phyloP scores from a whole-genome alignment of 2,797 vertebrate genomes.

The Triplophysa bombifrons region DNA sequence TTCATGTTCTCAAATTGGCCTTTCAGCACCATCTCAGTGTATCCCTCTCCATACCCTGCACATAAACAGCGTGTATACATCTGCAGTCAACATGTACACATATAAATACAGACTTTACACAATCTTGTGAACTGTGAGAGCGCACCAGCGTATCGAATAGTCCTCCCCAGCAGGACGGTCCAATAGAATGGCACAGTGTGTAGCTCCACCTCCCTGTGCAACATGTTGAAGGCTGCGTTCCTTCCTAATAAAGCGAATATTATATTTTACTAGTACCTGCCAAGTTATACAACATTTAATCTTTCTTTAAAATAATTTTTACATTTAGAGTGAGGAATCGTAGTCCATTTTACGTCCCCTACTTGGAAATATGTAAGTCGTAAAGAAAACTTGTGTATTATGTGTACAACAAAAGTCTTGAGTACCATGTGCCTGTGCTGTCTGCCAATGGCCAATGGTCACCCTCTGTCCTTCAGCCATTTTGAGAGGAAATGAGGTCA shows the following conservation, averaged over 20 bases:
- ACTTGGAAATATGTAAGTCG: too few species aligned
- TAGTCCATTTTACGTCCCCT: neutral
- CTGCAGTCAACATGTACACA: neutral
- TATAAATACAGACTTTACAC: neutral
- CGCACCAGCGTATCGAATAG: constrained; percentile 82
- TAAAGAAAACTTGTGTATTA: too few species aligned
- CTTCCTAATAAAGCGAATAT: constrained; percentile 69
- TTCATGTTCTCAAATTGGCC: constrained; percentile 76
- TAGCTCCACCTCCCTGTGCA: constrained; percentile 69
- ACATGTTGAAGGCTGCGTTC: constrained; percentile 82
- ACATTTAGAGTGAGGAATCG: neutral
- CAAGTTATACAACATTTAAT: neutral
- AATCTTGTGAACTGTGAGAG: neutral
- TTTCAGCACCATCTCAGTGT: constrained; percentile 81
- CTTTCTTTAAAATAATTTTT: neutral
- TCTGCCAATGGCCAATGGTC: constrained; percentile 83
- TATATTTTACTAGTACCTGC: neutral
- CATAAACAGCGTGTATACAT: neutral
- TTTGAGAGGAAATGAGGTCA: constrained; percentile 78
- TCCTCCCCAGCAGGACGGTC: constrained; percentile 81
- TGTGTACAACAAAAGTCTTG: neutral
- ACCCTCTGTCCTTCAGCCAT: constrained; percentile 70
- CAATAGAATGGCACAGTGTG: constrained; percentile 86
- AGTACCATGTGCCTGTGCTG: constrained; percentile 85
- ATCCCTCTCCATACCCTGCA: constrained; percentile 81